These are phyloP conservation scores for Erythrolamprus reginae DNA, from an alignment of 2,113 vertebrate species.

Conservation along the genomic window DNA sequence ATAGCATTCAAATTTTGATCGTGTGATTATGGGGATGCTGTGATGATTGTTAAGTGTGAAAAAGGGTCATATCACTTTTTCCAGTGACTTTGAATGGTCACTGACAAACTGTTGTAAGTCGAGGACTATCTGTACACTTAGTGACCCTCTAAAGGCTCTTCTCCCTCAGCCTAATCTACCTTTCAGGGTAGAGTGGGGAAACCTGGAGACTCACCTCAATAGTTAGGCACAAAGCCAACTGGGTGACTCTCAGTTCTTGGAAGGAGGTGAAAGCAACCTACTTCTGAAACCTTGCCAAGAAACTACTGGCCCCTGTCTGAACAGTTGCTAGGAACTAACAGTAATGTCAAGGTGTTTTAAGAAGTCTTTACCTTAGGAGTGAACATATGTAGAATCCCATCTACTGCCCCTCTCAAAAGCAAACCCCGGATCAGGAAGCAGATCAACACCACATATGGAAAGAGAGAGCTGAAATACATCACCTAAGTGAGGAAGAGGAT, in stretches of 20 bases:
- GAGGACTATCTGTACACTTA: not conserved
- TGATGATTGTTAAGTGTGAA: not conserved
- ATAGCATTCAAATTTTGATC: not conserved
- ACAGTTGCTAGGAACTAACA: not conserved
- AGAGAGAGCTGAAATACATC: slow-evolving; percentile 99
- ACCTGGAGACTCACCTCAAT: not conserved
- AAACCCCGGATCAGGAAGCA: slow-evolving; percentile 94
- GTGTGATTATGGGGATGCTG: not conserved
- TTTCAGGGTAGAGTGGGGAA: not conserved
- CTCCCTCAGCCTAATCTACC: not conserved
- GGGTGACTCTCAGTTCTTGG: not conserved
- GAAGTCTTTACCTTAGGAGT: slow-evolving; percentile 86
- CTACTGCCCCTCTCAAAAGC: slow-evolving; percentile 86
- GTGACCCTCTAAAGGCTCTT: not conserved
- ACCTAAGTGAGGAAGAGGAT: slow-evolving; percentile 68
- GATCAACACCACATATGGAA: slow-evolving; percentile 95
- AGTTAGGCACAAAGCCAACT: not conserved
- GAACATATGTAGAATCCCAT: slow-evolving; percentile 97
- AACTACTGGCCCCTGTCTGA: not conserved
- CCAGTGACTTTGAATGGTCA: not conserved
- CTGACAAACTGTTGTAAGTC: not conserved
- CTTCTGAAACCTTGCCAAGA: not conserved
- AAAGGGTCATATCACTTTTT: not conserved
- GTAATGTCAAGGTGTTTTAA: not conserved
- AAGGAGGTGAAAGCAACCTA: not conserved